Evolutionary conservation across 2,113 vertebrate species (phyloP), one percentile per base, ranked within the genome.

Genomic region (Atrichornis clamosus): DNA sequence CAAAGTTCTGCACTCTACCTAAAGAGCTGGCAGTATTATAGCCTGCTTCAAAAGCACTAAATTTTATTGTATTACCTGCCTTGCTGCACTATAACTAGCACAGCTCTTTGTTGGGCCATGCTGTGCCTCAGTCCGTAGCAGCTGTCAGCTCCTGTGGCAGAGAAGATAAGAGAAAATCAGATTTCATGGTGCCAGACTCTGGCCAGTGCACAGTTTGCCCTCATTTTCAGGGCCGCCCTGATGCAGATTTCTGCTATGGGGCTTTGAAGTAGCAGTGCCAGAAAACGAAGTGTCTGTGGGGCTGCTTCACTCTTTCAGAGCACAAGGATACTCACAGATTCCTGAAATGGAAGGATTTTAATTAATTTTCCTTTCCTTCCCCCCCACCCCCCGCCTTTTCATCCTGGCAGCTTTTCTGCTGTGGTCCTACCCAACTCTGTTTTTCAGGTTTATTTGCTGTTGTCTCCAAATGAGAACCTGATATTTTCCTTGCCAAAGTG

Each of bases 11-110:
- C 21, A 26, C 33, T 85, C 28, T 70, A 52, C 70, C 62, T 63
- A 69, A 92, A 90, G 74, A 56, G 32, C 73, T 84, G 81, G 32
- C 75, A 88, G 68, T 79, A 73, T 76, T n/a, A 44, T 5, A 88
- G 59, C 44, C 6, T 15, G 60, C 68, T 93, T 94, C 63, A 81
- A 35, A 92, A 59, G 46, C 39, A 39, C 62, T 68, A 46, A 27
- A 16, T 87, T 62, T 88, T 75, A 47, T 39, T 83, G 27, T 81
- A 26, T 86, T 84, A 76, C 86, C 72, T 96, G 74, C 60, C 59
- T 97, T 74, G 35, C 35, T 76, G 68, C 41, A 32, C 81, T 68
- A 10, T 87, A 92, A 84, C 77, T 76, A 78, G 59, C 6, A 1
- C 1, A 7, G 73, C 41, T 81, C 69, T 87, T 93, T 88, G 56